Conservation (phyloP, 1,140 invertebrate species). For the Trachelipus rathkii region DNA sequence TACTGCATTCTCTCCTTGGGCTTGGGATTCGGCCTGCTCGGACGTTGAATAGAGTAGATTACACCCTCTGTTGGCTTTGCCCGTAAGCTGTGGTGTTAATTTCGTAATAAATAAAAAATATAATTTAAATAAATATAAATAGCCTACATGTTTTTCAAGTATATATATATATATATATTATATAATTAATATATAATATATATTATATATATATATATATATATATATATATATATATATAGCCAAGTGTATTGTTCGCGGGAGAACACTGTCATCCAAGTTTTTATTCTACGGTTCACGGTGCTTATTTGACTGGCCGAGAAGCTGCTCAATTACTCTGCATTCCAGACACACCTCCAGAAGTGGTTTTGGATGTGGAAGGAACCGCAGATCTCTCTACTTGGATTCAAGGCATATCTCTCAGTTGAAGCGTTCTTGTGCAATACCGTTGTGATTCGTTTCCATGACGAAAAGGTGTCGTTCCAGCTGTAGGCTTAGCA, state of each 20-base stretch:
- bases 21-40: too few species aligned
- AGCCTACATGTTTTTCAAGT: too few species aligned
- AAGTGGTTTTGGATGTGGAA: constrained; percentile 61
- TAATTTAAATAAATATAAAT: too few species aligned
- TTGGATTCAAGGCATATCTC: constrained; percentile 75
- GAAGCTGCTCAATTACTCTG: constrained; percentile 72
- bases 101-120: too few species aligned
- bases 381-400: constrained; percentile 72
- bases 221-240: constrained; percentile 46
- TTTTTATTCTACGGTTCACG: constrained; percentile 92
- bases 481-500: too few species aligned
- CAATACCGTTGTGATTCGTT: too few species aligned
- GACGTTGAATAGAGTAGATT: too few species aligned
- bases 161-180: constrained; percentile 11
- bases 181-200: neutral
- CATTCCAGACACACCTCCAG: constrained; percentile 53
- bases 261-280: constrained; percentile 90
- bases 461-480: too few species aligned
- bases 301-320: constrained; percentile 82
- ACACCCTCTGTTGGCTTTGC: too few species aligned
- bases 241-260: constrained; percentile 81
- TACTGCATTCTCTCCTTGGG: too few species aligned
- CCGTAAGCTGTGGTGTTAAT: too few species aligned
- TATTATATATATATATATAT: neutral
- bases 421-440: constrained; percentile 51